Base-by-base conservation (phyloP, 1,140 invertebrate genomes). In the Zaprionus camerounensis region DNA sequence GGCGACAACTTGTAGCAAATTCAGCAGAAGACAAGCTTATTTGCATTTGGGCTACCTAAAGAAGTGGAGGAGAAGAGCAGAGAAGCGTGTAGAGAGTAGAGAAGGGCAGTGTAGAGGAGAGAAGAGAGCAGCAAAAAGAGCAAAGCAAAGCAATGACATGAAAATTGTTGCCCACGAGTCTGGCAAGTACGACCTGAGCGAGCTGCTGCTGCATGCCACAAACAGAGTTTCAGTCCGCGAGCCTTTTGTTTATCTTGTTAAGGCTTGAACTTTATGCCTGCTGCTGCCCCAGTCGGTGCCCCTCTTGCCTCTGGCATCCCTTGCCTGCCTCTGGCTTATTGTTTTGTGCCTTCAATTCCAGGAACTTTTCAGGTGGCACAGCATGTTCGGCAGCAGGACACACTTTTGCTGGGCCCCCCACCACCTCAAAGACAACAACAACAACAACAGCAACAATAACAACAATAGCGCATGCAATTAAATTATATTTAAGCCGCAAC, bases 161-260 rank as follows among this genome's bases (percentile, higher is more conserved):
- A 90, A 90, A 90, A 90, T 87, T 90, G 85, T 90, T 90, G 85
- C 85, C 85, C 85, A 90, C 85, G 85, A 90, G 85, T 90, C 85
- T 90, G 85, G 72, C 85, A 73, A 87, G 78, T 87, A 88, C 80
- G 64, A n/a, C 5, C 15, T 7, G n/a, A 78, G 69, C 72, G 66
- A 67, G 36, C 13, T 13, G 11, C 13, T 15, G 36, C 13, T 38
- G 53, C 53, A 49, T 36, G 56, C 28, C 51, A 53, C 28, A 62
- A 38, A 56, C 69, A 41, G 41, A 28, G 58, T 34, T 34, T 2
- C 31, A 28, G 38, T n/a, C 36, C 41, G 81, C 67, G 71, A 81
- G 55, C 78, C 84, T 86, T 88, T 87, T 85, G 80, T 80, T 75
- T 85, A 88, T 78, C 84, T 90, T 90, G 85, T 90, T 90, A 90